Base-by-base conservation (phyloP, 2,797 vertebrate species). In the Manis javanica region DNA sequence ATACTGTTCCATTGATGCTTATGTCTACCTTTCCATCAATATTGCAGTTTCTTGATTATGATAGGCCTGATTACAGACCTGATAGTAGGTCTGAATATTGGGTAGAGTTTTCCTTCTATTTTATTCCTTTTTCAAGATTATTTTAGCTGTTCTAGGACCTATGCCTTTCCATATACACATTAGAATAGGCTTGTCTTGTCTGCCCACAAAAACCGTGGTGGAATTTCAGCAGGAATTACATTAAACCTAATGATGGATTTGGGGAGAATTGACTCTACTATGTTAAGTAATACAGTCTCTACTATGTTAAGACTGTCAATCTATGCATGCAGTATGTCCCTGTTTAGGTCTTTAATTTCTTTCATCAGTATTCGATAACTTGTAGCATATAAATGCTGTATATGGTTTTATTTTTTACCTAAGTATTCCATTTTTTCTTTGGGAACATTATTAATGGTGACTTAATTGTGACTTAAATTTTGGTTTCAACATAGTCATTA, bases 101-200 rank as follows among this genome's bases (percentile, higher is more conserved):
- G 3, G 14, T 34, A 88, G 26, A 90, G 26, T 64, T 66, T 59
- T 88, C 34, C 34, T 88, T 66, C 10, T 55, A 64, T 24, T 23
- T 69, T 66, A 39, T 63, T 61, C 24, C 37, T 68, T 53, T 84
- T 55, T 74, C 29, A 49, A 61, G 57, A 88, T 79, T 26, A 2
- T 72, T 96, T 93, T 57, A 93, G 63, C 16, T 86, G 39, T 91
- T 42, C 55, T 81, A 94, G 14, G 34, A 79, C 42, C 18, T 61
- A 39, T 81, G 10, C 2, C 29, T 81, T 85, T 53, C 16, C 11
- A 42, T 29, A 1, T 72, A 84, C 59, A 61, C 63, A 39, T 46
- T n/a, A 88, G 31, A 63, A 69, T 81, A 91, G 55, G 7, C 3
- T 66, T 91, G 4, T 71, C 11, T 75, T 93, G 10, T 55, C 13